Evolutionary conservation across 1,140 invertebrate species (phyloP).

Genomic region (Atopsyche davidsoni): DNA sequence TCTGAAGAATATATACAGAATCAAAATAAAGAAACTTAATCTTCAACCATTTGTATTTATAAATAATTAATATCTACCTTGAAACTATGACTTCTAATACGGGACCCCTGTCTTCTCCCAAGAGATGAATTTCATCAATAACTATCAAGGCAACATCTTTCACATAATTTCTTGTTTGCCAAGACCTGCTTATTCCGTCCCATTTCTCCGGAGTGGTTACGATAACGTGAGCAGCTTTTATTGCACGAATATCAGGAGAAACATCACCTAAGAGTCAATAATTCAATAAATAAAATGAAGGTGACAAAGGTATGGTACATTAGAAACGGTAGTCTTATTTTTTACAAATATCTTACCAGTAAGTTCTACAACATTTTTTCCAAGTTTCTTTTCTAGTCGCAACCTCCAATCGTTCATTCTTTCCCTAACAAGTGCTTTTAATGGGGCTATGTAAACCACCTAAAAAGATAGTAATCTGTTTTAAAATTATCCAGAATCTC

Average conservation of each 20-base stretch:
- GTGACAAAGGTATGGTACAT: no score
- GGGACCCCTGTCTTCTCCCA: constrained; percentile 84
- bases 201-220: constrained; percentile 99
- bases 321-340: no score
- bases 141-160: constrained; percentile 88
- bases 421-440: constrained; percentile 96
- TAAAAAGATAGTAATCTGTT: no score
- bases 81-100: constrained; percentile 84
- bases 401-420: constrained; percentile 94
- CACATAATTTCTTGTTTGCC: constrained; percentile 95
- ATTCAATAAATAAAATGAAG: no score
- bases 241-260: constrained; percentile 84
- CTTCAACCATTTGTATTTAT: not conserved
- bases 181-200: constrained; percentile 96
- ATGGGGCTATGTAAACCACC: constrained; percentile 96
- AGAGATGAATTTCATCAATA: constrained; percentile 97
- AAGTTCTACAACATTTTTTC: constrained; percentile 88
- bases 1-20: constrained; percentile 36
- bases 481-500: no score
- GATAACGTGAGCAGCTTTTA: constrained; percentile 82
- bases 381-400: constrained; percentile 72
- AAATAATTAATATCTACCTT: constrained; percentile 43
- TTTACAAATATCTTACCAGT: constrained; percentile 73
- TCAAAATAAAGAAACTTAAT: not conserved
- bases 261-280: constrained; percentile 73